Evolutionary conservation across 2,888 invertebrate genomes (phyloP), one percentile per base, ranked within the genome.

Genomic region (Parapristionchus giblindavisi): DNA sequence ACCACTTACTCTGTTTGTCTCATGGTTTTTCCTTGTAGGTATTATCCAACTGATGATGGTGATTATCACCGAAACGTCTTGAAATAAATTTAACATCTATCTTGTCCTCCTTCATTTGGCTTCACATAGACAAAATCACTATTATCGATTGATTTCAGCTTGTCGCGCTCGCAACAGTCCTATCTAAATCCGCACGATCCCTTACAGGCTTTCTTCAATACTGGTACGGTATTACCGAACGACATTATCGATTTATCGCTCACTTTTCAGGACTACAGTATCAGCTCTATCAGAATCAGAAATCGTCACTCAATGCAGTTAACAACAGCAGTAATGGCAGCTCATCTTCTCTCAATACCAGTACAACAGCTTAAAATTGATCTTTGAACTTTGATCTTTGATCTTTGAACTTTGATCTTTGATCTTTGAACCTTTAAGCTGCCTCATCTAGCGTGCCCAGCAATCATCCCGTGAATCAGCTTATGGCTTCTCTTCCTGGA

Each of bases 131-230:
- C 54, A 24, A 29, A 27, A 54, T 3, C 54, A 21, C 52, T 3
- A 52, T 21, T 60, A 61, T 38, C 61, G 36, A 24, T 11, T 21
- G 24, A 27, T 63, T n/a, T 29, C 68, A 68, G 68, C 29, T 52
- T 68, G 11, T 68, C 68, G 6, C 51, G 68, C 17, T 40, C 63
- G 29, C 68, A 68, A 21, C 68, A 68, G 40, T 34, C 70, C 8
- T 71, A 71, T 32, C 70, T 71, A n/a, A 63, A 77, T 14, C 76
- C 81, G 5, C 80, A 81, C 52, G 85, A 85, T 21, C 83, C 85
- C 0, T 77, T 86, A 0, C 85, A 85, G 75, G 85, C 85, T 0
- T 86, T 86, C 74, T 86, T 86, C 76, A 86, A 85, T 65, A 79
- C 84, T n/a, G 85, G 83, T 81, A 70, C 40, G 29, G 24, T 14